Percentiles rank a stretch among this genome's conserved stretches.
Conservation (phyloP, 2,797 vertebrate genomes). For the Antrozous pallidus region DNA sequence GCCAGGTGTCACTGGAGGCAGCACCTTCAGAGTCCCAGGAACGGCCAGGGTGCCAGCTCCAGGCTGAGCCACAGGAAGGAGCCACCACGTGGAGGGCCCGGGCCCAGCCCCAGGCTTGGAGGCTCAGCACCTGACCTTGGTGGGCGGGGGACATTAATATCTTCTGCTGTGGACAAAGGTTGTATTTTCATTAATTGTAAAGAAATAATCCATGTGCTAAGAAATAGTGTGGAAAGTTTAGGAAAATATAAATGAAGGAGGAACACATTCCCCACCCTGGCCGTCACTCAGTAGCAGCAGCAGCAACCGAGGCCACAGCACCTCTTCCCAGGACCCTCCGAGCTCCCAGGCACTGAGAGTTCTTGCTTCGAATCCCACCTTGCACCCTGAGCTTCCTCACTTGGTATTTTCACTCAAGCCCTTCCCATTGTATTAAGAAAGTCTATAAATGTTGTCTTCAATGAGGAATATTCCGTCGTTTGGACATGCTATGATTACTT, state of each 20-base stretch:
- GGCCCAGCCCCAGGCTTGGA: not conserved
- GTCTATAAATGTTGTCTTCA: not conserved
- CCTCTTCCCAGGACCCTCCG: too few relatives aligned
- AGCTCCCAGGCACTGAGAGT: accelerated
- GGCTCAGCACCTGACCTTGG: not conserved
- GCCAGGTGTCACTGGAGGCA: not conserved
- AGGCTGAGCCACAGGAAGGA: not conserved
- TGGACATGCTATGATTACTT: not conserved
- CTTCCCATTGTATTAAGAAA: not conserved
- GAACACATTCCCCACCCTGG: accelerated
- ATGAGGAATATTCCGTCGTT: not conserved
- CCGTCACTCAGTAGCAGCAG: not conserved
- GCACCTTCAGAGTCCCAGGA: not conserved
- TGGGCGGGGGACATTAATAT: not conserved
- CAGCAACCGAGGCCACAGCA: too few relatives aligned
- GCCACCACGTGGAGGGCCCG: not conserved
- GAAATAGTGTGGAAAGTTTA: not conserved
- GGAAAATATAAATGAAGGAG: not conserved
- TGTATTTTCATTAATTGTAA: not conserved
- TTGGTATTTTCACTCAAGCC: not conserved
- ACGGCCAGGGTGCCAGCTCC: not conserved
- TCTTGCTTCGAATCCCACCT: not conserved
- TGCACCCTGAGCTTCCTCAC: not conserved
- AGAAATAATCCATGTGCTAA: not conserved
- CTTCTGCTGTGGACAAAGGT: not conserved